A percentile compares a stretch with the other conserved stretches of the same genome.
Evolutionary conservation across 2,888 invertebrate species (phyloP).

Genomic region (Nymphalis polychloros): DNA sequence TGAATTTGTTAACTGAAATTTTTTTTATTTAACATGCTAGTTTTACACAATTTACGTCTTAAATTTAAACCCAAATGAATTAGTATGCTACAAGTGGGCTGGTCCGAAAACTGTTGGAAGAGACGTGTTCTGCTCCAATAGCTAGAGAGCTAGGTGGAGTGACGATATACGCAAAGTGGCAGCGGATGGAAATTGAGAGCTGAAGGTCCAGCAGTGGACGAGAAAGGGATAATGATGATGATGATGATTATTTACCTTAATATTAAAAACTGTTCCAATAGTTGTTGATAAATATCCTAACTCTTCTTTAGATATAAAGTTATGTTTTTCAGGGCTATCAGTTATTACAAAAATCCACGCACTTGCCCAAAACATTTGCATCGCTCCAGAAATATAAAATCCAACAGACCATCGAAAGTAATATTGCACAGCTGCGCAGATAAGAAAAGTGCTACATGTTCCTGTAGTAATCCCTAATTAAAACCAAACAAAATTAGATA

Average conservation of each 20-base stretch:
- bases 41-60: not conserved
- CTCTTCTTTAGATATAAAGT: constrained; percentile 82
- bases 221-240: no score
- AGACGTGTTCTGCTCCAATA: no score
- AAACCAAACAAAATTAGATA: not conserved
- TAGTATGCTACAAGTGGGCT: no score
- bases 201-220: no score
- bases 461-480: constrained; percentile 74
- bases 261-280: constrained; percentile 73
- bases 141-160: no score
- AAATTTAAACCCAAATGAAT: not conserved
- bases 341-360: constrained; percentile 82
- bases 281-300: constrained; percentile 81
- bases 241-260: constrained; percentile 50
- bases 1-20: constrained; percentile 60
- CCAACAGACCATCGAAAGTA: constrained; percentile 84
- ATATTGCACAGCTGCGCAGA: constrained; percentile 84
- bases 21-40: not conserved
- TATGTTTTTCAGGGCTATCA: constrained; percentile 83
- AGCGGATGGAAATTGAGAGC: no score
- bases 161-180: no score
- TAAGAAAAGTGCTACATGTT: constrained; percentile 85
- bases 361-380: constrained; percentile 77
- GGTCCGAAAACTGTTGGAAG: no score
- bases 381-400: constrained; percentile 83